phyloP scores from a whole-genome alignment of 2,113 vertebrate genomes.

The Synodontis membranacea region DNA sequence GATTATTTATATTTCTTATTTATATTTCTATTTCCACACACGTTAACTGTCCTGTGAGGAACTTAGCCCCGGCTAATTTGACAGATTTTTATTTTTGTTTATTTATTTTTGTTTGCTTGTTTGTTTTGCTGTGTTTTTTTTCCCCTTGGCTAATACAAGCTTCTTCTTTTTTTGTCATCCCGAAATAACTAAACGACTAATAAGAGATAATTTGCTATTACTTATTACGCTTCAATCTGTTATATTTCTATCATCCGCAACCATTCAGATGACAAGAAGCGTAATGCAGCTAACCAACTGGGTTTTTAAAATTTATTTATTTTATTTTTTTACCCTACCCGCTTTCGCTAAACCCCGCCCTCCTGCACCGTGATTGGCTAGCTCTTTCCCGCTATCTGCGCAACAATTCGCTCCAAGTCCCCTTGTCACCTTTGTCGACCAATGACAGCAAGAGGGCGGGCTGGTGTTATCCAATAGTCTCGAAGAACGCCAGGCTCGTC shows the following conservation, averaged over 20 bases:
- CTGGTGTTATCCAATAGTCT: neutral
- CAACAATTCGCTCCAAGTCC: neutral
- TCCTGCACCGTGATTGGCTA: neutral
- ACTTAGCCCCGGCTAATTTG: neutral
- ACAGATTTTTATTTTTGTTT: too few species aligned
- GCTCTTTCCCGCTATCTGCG: neutral
- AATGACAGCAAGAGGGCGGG: neutral
- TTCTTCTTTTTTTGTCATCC: too few species aligned
- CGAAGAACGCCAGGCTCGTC: neutral
- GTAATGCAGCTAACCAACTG: neutral
- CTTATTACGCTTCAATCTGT: neutral
- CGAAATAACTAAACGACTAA: too few species aligned
- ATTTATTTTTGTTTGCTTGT: too few species aligned
- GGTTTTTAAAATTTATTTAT: too few species aligned
- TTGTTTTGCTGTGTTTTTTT: neutral
- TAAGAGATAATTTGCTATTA: too few species aligned
- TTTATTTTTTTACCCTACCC: neutral
- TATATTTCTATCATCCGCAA: neutral
- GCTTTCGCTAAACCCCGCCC: neutral
- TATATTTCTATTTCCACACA: neutral
- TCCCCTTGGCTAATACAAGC: neutral
- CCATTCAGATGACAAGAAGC: neutral
- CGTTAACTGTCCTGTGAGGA: neutral
- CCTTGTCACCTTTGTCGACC: neutral
- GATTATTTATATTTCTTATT: too few species aligned